Conservation (phyloP, 2,888 invertebrate species). For the Eristalis intricaria region DNA sequence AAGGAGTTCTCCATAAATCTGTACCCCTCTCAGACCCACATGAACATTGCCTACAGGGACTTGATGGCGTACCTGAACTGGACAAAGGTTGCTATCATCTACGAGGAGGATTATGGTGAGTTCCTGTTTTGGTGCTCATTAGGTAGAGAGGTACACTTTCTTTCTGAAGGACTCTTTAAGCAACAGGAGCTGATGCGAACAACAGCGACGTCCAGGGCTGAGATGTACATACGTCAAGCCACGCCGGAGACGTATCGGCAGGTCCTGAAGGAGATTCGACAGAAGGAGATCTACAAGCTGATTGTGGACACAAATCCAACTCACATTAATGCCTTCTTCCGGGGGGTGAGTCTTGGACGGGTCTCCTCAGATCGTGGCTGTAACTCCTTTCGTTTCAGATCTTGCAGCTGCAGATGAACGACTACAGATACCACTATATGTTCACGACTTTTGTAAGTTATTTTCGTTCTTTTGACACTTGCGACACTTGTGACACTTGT, state of each 20-base stretch:
- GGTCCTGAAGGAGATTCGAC: constrained; percentile 86
- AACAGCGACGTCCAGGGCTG: constrained; percentile 85
- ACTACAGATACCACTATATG: constrained; percentile 96
- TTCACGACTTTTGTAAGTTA: constrained; percentile 96
- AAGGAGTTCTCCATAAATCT: constrained; percentile 92
- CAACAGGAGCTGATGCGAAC: constrained; percentile 91
- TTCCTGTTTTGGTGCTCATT: constrained; percentile 5
- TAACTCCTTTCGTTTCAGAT: constrained; percentile 84
- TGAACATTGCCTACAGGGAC: constrained; percentile 92
- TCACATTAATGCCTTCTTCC: constrained; percentile 90
- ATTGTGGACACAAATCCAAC: constrained; percentile 94
- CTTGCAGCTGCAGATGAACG: constrained; percentile 96
- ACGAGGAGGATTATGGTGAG: constrained; percentile 95
- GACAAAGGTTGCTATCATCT: constrained; percentile 95
- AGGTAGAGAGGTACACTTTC: constrained; percentile 74
- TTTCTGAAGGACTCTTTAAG: constrained; percentile 87
- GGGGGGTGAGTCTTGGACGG: constrained; percentile 87
- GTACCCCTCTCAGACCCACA: constrained; percentile 90
- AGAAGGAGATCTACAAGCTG: constrained; percentile 92
- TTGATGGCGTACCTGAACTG: constrained; percentile 94
- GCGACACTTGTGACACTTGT: too few relatives aligned
- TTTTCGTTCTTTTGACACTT: neutral
- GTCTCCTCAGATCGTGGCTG: too few relatives aligned
- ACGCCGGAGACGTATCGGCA: constrained; percentile 86
- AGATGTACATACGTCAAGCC: constrained; percentile 91